Evolutionary conservation across 2,888 invertebrate genomes (phyloP), one percentile per base, ranked within the genome.

Genomic region (Stenodera caucasica): DNA sequence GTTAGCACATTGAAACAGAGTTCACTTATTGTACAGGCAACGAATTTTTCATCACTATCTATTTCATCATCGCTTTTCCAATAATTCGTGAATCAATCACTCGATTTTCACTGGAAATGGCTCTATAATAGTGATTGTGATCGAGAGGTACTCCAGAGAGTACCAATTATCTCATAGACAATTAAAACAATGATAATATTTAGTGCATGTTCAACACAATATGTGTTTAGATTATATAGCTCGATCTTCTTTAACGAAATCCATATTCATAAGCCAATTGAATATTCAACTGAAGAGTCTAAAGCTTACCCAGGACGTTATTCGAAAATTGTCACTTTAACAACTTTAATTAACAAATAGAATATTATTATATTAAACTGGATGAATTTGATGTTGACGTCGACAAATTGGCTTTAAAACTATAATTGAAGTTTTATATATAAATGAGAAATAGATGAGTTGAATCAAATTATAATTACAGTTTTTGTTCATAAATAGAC

Each of bases 271-370:
- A 61, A 65, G 63, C 54, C 56, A 61, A 64, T 60, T 64, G 61
- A 66, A 67, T 66, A 67, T 66, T 67, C 66, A 66, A 18, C 61
- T 66, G 61, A 63, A 67, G 61, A 63, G 64, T 66, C 60, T 64
- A 58, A 63, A 58, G 66, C 63, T 67, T 66, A 61, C 63, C 66
- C 61, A 61, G 60, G 37, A 58, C 64, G 55, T 49, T 29, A 57
- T 58, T 62, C 15, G 55, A 45, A 55, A 55, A 55, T 55, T 55
- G 55, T 55, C 55, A 55, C 45, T 60, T 50, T 60, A 60, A 60
- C 55, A 55, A 60, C 18, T 60, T 60, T 55, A 55, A 40, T 55
- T 60, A 60, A 51, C 51, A 49, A 60, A 45, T 45, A 14, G 37
- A 15, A 37, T 15, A 14, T 37, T 37, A 37, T 15, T 37, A 15